Evolutionary conservation across 2,888 invertebrate species (phyloP).

Genomic region (Pelosia muscerda): DNA sequence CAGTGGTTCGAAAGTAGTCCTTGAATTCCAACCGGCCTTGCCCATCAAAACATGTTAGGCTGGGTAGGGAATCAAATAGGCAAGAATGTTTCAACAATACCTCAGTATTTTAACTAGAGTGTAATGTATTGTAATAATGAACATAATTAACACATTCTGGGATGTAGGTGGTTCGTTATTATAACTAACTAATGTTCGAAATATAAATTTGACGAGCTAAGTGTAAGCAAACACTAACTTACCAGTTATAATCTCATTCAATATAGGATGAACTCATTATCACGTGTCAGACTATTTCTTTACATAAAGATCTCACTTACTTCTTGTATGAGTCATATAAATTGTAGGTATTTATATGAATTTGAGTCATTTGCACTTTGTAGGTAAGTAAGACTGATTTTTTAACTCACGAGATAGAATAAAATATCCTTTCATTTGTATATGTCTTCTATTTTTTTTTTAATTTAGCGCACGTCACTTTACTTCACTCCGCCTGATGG

Average conservation of each 20-base stretch:
- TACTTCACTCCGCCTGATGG: too few relatives aligned
- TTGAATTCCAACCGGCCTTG: too few relatives aligned
- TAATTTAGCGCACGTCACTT: too few relatives aligned
- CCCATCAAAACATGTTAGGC: too few relatives aligned
- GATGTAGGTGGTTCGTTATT: background rate
- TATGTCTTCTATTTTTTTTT: too few relatives aligned
- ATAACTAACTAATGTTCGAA: background rate
- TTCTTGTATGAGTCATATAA: background rate
- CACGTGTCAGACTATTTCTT: background rate
- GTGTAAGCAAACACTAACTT: background rate
- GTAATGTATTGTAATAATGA: background rate
- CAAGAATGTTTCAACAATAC: too few relatives aligned
- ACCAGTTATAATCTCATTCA: background rate
- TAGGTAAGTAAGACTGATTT: too few relatives aligned
- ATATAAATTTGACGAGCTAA: slow-evolving; percentile 10
- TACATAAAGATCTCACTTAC: background rate
- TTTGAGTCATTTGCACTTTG: background rate
- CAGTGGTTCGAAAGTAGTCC: too few relatives aligned
- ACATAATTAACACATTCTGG: background rate
- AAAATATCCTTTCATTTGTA: too few relatives aligned
- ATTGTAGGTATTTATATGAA: background rate
- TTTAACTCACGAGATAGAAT: too few relatives aligned
- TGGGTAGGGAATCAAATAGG: too few relatives aligned
- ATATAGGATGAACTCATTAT: background rate
- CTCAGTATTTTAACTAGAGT: too few relatives aligned